Percentiles rank a stretch among this genome's conserved stretches.
These are phyloP conservation scores for Acleris laterana DNA, from an alignment of 2,888 invertebrate species.

Conservation along the genomic window DNA sequence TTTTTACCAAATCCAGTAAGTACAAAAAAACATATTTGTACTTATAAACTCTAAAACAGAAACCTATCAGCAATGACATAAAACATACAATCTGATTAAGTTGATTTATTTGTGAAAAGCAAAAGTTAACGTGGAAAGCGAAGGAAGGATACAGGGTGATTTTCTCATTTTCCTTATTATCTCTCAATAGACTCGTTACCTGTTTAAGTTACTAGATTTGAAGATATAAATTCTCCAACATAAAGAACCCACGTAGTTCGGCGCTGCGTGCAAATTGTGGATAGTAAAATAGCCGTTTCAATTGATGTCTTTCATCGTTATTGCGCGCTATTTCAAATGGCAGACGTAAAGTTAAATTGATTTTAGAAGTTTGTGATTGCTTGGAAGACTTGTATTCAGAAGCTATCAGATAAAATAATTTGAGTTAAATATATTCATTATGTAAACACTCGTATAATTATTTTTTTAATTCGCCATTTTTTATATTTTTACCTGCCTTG, in stretches of 20 bases:
- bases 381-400: too few relatives aligned
- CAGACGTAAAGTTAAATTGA: conserved; percentile 6
- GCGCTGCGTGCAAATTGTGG: conserved; percentile 16
- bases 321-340: conserved; percentile 1
- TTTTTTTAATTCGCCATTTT: too few relatives aligned
- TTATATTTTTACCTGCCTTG: too few relatives aligned
- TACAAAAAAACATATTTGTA: too few relatives aligned
- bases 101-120: not conserved
- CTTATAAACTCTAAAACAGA: not conserved
- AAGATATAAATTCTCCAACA: conserved; percentile 20
- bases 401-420: too few relatives aligned
- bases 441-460: too few relatives aligned
- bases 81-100: not conserved
- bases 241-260: conserved; percentile 30
- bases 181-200: conserved; percentile 36
- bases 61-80: not conserved
- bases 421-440: too few relatives aligned
- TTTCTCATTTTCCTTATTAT: conserved; percentile 34
- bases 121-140: not conserved
- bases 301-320: conserved; percentile 21
- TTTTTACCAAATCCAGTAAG: too few relatives aligned
- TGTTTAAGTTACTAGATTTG: conserved; percentile 20
- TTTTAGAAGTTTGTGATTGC: too few relatives aligned
- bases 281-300: conserved; percentile 18
- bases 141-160: conserved; percentile 10